A percentile compares a stretch with the other conserved stretches of the same genome.
Evolutionary conservation across 1,140 invertebrate species (phyloP).

Genomic region (Aradophagus sp.): DNA sequence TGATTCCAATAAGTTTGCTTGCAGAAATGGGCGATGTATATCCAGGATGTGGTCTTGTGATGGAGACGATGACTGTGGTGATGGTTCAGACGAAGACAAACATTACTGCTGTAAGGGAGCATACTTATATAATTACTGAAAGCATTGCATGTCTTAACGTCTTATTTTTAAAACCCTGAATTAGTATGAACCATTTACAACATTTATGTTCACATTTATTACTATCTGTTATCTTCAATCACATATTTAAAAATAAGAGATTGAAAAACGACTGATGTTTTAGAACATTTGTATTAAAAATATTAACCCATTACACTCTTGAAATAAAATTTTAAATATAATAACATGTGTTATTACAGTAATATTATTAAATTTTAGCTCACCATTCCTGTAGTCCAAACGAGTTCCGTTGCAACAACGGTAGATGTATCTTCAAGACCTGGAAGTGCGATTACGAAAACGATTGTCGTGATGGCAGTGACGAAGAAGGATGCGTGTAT

Average conservation of each 20-base stretch:
- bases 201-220: no score
- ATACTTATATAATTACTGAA: neutral
- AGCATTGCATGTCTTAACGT: no score
- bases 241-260: no score
- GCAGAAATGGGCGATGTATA: constrained; percentile 95
- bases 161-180: no score
- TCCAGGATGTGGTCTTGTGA: constrained; percentile 97
- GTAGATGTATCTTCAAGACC: constrained; percentile 94
- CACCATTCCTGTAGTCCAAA: constrained; percentile 94
- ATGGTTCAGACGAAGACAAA: constrained; percentile 93
- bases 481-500: constrained; percentile 94
- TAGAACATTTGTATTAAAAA: no score
- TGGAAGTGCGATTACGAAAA: constrained; percentile 97
- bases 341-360: no score
- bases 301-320: no score
- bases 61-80: constrained; percentile 95
- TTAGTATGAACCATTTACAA: no score
- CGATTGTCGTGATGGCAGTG: constrained; percentile 94
- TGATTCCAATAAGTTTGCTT: constrained; percentile 92
- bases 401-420: constrained; percentile 96
- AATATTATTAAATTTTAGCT: constrained; percentile 74
- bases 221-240: no score
- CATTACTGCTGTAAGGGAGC: constrained; percentile 87
- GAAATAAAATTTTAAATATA: no score
- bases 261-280: no score